These are phyloP conservation scores for Danio rerio DNA, from an alignment of 2,113 vertebrate species.

Conservation along the genomic window DNA sequence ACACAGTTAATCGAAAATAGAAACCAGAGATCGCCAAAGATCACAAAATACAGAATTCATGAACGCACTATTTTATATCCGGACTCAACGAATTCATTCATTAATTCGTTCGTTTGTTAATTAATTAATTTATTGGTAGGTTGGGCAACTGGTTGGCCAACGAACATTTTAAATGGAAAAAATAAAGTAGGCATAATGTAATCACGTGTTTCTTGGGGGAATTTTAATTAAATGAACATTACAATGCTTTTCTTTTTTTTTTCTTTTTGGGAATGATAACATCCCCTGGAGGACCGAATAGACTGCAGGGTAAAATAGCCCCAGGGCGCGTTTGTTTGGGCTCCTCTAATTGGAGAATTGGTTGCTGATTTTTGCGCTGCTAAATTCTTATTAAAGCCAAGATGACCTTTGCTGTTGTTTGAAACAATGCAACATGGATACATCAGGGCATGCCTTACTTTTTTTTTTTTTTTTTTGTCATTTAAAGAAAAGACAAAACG, in stretches of 20 bases:
- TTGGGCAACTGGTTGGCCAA: too few relatives aligned
- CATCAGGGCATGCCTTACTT: not conserved
- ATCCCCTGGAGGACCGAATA: slow-evolving; percentile 69
- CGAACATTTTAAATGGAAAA: not conserved
- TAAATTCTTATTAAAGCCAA: slow-evolving; percentile 80
- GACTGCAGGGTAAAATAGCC: slow-evolving; percentile 69
- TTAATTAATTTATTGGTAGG: too few relatives aligned
- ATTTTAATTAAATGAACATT: slow-evolving; percentile 75
- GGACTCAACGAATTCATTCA: not conserved
- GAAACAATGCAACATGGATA: slow-evolving; percentile 47
- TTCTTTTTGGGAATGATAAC: slow-evolving; percentile 65
- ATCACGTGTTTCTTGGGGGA: slow-evolving; percentile 40
- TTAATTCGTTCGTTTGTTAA: too few relatives aligned
- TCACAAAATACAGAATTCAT: not conserved
- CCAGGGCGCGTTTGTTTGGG: slow-evolving; percentile 80
- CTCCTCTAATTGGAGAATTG: slow-evolving; percentile 81
- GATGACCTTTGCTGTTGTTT: slow-evolving; percentile 79
- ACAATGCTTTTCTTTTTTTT: slow-evolving; percentile 66
- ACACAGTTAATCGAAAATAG: slow-evolving; percentile 9
- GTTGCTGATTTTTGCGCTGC: slow-evolving; percentile 80
- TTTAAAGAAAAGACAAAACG: not conserved
- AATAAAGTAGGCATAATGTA: not conserved
- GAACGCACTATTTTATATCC: slow-evolving; percentile 33
- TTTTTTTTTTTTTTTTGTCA: not conserved
- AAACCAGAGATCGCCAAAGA: slow-evolving; percentile 35